Evolutionary conservation across 2,113 vertebrate genomes (phyloP), one percentile per base, ranked within the genome.

Genomic region (Tamias sibiricus): DNA sequence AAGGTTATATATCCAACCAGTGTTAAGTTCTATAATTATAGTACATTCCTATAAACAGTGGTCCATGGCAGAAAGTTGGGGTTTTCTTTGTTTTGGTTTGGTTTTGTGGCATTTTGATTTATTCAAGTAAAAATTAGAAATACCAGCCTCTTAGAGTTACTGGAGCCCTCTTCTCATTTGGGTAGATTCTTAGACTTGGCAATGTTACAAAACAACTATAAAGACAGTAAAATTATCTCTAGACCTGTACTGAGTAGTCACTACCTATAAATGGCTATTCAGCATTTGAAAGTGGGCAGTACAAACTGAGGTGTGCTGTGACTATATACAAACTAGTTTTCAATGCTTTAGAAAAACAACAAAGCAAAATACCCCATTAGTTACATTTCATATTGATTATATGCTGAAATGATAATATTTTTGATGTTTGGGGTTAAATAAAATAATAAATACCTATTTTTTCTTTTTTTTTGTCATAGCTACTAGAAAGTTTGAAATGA

Each of bases 341-440:
- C 83, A 87, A 9, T 54, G 76, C 62, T 59, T 87, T 71, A 4
- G 7, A 81, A 40, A 24, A 87, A 87, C 66, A 74, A 81, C 68
- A 59, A 20, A 72, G 6, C 91, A 87, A 71, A 64, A 52, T 87
- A 71, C 52, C 62, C 54, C 69, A 68, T 37, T 82, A 77, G 13
- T 62, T 28, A 62, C 24, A 52, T 52, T 76, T 37, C 9, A 44
- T 68, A 9, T 71, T 44, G 40, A 83, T 69, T 93, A 79, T 49
- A 71, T 74, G 30, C n/a, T 85, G 42, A 90, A 93, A 72, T 89
- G 62, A 76, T 75, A 81, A 75, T 80, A 74, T 80, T 95, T 72
- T 66, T 3, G 44, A 44, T 49, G 40, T 47, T 40, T 96, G 66
- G 35, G 14, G 35, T 68, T 77, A 77, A 87, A 81, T 64, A 89